Evolutionary conservation across 2,888 invertebrate genomes (phyloP).

Genomic region (Pandemis heparana): DNA sequence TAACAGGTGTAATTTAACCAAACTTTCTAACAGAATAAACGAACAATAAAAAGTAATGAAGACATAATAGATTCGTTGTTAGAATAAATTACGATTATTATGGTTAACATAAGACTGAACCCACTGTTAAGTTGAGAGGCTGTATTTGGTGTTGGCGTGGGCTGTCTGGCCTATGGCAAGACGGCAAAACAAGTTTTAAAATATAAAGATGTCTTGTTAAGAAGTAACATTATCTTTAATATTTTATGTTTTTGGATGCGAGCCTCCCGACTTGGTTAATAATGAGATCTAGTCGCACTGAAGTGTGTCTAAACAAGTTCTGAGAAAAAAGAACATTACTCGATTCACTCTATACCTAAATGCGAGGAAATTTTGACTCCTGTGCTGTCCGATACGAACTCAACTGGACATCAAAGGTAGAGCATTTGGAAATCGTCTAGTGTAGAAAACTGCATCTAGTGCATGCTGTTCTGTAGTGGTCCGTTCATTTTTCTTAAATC

Average conservation of each 20-base stretch:
- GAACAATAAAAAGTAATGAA: slow-evolving; percentile 43
- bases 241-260: neutral
- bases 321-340: neutral
- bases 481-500: too few relatives aligned
- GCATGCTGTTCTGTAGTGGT: too few relatives aligned
- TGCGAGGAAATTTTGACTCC: too few relatives aligned
- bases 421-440: too few relatives aligned
- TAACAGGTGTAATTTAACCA: slow-evolving; percentile 17
- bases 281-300: neutral
- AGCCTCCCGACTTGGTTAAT: neutral
- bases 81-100: slow-evolving; percentile 55
- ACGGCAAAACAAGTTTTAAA: slow-evolving; percentile 4
- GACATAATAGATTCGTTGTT: slow-evolving; percentile 53
- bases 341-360: too few relatives aligned
- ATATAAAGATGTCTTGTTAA: slow-evolving; percentile 23
- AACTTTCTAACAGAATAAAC: slow-evolving; percentile 33
- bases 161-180: slow-evolving; percentile 17
- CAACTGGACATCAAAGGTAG: too few relatives aligned
- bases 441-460: too few relatives aligned
- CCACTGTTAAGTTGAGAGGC: slow-evolving; percentile 42
- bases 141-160: slow-evolving; percentile 25
- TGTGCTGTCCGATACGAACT: too few relatives aligned
- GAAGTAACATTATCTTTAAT: slow-evolving; percentile 9
- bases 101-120: slow-evolving; percentile 44
- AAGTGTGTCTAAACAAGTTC: neutral